phyloP scores from a whole-genome alignment of 2,888 invertebrate genomes.

The Tiphia femorata region DNA sequence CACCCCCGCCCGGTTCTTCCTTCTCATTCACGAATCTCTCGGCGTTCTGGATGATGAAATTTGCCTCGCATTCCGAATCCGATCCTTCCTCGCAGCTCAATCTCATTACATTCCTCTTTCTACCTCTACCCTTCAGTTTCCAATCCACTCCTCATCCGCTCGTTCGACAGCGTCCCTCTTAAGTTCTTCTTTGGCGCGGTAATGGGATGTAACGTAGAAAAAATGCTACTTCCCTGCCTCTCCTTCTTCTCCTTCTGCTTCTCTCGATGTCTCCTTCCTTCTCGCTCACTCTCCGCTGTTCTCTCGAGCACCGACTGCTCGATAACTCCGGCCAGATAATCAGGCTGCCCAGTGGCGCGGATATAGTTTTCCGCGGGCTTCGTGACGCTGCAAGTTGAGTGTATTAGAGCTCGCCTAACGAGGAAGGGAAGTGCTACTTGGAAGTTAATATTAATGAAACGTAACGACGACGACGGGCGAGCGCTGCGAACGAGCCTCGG shows the following conservation, averaged over 20 bases:
- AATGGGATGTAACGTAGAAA: constrained; percentile 39
- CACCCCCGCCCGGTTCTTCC: neutral
- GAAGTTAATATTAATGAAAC: constrained; percentile 22
- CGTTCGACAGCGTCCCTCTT: constrained; percentile 15
- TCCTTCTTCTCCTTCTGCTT: neutral
- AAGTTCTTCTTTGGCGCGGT: constrained; percentile 9
- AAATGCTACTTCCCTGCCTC: constrained; percentile 32
- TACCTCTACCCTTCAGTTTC: constrained; percentile 1
- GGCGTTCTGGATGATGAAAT: constrained; percentile 8
- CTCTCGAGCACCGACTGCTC: neutral
- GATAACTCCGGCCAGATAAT: too few species aligned
- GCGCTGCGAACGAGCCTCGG: too few species aligned
- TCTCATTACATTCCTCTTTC: constrained; percentile 34
- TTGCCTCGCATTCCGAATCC: constrained; percentile 36
- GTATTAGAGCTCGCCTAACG: constrained; percentile 16
- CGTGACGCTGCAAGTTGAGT: constrained; percentile 16
- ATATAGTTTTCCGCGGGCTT: constrained; percentile 20
- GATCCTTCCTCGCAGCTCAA: constrained; percentile 34
- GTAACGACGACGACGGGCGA: constrained; percentile 9
- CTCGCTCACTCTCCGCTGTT: neutral
- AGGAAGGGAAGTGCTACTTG: constrained; percentile 8
- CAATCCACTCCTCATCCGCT: constrained; percentile 14
- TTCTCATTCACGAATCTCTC: constrained; percentile 3
- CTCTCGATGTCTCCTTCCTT: neutral
- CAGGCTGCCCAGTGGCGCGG: constrained; percentile 19